phyloP scores from a whole-genome alignment of 2,113 vertebrate species.

The Narcine bancroftii region DNA sequence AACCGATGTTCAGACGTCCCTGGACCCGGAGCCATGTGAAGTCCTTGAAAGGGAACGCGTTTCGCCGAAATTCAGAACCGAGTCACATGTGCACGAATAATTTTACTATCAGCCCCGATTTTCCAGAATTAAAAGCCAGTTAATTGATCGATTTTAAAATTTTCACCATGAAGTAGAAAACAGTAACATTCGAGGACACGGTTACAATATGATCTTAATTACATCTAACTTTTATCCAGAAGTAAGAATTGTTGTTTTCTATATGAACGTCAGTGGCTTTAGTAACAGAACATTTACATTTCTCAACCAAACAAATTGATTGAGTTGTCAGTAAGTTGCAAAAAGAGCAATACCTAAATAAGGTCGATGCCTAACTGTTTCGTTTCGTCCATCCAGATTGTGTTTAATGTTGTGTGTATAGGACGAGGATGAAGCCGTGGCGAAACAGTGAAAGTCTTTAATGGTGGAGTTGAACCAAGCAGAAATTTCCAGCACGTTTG shows the following conservation, averaged over 20 bases:
- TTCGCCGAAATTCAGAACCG: neutral
- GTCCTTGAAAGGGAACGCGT: neutral
- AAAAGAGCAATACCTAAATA: neutral
- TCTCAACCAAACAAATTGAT: neutral
- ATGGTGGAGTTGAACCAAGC: neutral
- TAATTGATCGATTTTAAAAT: conserved; percentile 12
- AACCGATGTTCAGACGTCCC: neutral
- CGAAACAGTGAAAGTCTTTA: neutral
- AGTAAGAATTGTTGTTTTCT: neutral
- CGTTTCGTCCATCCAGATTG: neutral
- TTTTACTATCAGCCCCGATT: conserved; percentile 1
- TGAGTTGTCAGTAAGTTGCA: neutral
- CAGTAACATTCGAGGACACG: neutral
- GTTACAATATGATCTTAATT: conserved; percentile 4
- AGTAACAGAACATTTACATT: neutral
- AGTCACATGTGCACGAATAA: neutral
- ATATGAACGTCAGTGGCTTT: neutral
- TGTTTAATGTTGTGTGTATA: neutral
- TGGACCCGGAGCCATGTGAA: conserved; percentile 3
- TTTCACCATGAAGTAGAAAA: neutral
- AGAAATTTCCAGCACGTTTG: conserved; percentile 41
- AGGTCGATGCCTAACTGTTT: neutral
- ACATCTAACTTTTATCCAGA: neutral
- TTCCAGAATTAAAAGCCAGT: neutral
- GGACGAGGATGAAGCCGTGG: neutral